Evolutionary conservation across 2,113 vertebrate species (phyloP).

Genomic region (Ophiodon elongatus): DNA sequence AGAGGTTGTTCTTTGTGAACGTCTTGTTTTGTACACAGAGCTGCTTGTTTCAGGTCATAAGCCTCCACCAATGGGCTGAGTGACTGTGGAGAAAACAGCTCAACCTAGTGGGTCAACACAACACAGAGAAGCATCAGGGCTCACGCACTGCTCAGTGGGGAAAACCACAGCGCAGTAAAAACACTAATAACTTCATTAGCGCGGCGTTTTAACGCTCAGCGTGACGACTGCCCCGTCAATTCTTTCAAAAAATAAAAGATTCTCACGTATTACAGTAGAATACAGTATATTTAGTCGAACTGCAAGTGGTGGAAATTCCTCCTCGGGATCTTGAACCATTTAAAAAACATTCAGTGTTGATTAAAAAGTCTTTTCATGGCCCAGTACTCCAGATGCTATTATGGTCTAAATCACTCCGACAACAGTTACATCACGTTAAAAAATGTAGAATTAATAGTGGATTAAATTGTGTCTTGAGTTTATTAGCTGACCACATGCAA

Average conservation of each 20-base stretch:
- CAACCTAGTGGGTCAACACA: slow-evolving; percentile 56
- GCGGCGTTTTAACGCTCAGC: neutral
- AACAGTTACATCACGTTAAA: slow-evolving; percentile 42
- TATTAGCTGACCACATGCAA: slow-evolving; percentile 16
- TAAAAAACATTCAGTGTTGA: slow-evolving; percentile 45
- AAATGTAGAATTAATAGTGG: slow-evolving; percentile 18
- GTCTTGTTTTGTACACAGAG: slow-evolving; percentile 76
- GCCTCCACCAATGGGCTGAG: slow-evolving; percentile 20
- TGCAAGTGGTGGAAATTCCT: neutral
- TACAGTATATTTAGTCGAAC: neutral
- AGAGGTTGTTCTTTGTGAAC: slow-evolving; percentile 14
- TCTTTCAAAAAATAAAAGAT: neutral
- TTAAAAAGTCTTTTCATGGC: slow-evolving; percentile 23
- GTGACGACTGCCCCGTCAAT: too few relatives aligned
- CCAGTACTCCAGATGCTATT: slow-evolving; percentile 13
- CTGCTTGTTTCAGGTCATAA: slow-evolving; percentile 44
- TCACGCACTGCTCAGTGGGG: neutral
- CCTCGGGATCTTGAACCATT: slow-evolving; percentile 32
- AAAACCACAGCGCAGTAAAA: neutral
- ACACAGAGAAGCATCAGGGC: slow-evolving; percentile 2
- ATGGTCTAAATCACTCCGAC: slow-evolving; percentile 31
- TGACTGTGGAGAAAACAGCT: slow-evolving; percentile 59
- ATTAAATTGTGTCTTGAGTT: slow-evolving; percentile 12
- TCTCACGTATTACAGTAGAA: neutral
- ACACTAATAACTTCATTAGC: neutral